Base-by-base conservation (phyloP, 2,113 vertebrate genomes). In the Dolichallabes microphthalmus region DNA sequence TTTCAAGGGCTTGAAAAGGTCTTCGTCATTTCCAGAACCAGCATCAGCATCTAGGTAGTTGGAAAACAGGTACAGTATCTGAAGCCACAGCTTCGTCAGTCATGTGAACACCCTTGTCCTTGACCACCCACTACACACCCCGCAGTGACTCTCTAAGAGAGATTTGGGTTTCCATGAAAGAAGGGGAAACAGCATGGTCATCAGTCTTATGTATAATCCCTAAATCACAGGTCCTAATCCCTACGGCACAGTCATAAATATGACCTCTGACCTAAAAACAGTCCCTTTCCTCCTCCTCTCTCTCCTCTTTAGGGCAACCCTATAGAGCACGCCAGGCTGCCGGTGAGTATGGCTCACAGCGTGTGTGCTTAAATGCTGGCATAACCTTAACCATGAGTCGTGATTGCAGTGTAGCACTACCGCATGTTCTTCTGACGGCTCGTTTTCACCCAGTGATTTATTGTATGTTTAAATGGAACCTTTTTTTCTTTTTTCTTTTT, bases 301-400 rank as follows among this genome's bases (percentile, higher is more conserved):
- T 86, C 74, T 91, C 89, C 89, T 82, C 61, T 85, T 63, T 89
- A 93, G 92, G 90, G 88, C 80, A 60, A 68, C 79, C 68, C 82
- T 61, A 87, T 90, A 86, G 86, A 90, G 84, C 92, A 92, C 89
- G 90, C 90, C 82, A 87, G 89, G 68, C 85, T 94, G 89, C 90
- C 93, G 90, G 90, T 93, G 89, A 94, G 90, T 93, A 90, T 83
- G 63, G 78, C 52, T 84, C 79, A 45, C 45, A 45, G 35, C 55
- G 82, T 88, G 87, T 88, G 89, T 79, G 83, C 83, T 80, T 2
- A 85, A 88, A 81, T 82, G 77, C 71, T 78, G 52, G 25, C 52
- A 39, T 88, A 84, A 85, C 64, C 77, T 45, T 85, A 75, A 85
- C 63, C 75, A 57, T 81, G 84, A 84, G 58, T 83, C 71, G 50